Conservation (phyloP, 2,113 vertebrate genomes). For the pig (Sus scrofa) region DNA sequence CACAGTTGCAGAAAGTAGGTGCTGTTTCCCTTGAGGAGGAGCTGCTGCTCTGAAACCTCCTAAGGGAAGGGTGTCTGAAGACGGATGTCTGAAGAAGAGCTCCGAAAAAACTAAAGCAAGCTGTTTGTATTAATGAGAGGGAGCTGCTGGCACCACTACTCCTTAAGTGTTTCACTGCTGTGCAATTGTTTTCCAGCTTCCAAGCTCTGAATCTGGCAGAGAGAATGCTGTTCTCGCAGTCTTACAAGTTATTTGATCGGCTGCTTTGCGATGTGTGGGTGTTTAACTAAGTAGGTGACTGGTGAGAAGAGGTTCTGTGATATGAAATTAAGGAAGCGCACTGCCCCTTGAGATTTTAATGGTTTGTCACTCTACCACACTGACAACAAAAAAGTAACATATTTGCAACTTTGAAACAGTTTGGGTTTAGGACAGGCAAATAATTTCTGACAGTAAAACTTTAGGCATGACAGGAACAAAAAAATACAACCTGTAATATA, state of each 20-base stretch:
- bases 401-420: conserved; percentile 51
- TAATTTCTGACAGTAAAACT: conserved; percentile 76
- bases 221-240: conserved; percentile 44
- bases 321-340: conserved; percentile 63
- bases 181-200: conserved; percentile 74
- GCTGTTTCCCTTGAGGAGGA: conserved; percentile 76
- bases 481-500: conserved; percentile 68
- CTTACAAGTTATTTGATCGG: conserved; percentile 54
- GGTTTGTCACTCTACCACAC: neutral
- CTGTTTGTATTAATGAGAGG: conserved; percentile 77
- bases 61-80: conserved; percentile 84
- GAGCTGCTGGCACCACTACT: conserved; percentile 78
- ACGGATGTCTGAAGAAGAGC: neutral
- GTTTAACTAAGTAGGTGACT: conserved; percentile 67
- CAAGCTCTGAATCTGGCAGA: conserved; percentile 48
- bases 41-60: conserved; percentile 84
- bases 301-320: conserved; percentile 59
- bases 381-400: conserved; percentile 31
- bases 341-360: conserved; percentile 36
- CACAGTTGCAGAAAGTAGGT: conserved; percentile 62
- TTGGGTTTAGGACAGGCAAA: conserved; percentile 59
- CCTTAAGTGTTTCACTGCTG: conserved; percentile 66
- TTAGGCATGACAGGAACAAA: conserved; percentile 65
- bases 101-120: conserved; percentile 77
- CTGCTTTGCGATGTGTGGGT: conserved; percentile 63